Percentiles rank a stretch among this genome's conserved stretches.
phyloP scores from a whole-genome alignment of 1,140 invertebrate genomes.

The Aricia agestis region DNA sequence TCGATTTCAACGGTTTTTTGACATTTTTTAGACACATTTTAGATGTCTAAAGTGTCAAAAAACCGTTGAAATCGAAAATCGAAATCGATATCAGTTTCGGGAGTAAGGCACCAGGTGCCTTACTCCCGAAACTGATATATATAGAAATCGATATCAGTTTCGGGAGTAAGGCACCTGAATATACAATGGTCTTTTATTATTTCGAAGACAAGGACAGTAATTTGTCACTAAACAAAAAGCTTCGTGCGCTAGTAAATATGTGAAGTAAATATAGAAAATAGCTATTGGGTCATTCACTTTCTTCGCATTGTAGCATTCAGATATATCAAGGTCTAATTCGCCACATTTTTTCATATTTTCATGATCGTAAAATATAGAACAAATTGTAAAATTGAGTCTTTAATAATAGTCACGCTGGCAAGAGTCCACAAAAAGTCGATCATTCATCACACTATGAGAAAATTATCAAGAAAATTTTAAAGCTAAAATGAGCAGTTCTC shows the following conservation, averaged over 20 bases:
- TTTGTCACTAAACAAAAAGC: background rate
- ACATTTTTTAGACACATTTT: too few species aligned
- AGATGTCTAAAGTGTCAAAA: too few species aligned
- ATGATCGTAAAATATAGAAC: background rate
- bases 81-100: too few species aligned
- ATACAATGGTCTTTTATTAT: too few species aligned
- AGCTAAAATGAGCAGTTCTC: too few species aligned
- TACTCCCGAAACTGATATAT: too few species aligned
- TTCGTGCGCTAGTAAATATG: background rate
- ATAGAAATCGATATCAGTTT: too few species aligned
- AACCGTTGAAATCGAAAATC: too few species aligned
- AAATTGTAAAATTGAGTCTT: background rate
- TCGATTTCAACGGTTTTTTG: too few species aligned
- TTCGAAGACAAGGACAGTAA: too few species aligned
- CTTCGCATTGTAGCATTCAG: background rate
- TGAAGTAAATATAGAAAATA: background rate
- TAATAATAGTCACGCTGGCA: background rate
- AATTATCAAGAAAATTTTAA: background rate
- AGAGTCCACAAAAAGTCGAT: background rate
- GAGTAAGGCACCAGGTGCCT: too few species aligned
- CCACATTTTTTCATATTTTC: background rate
- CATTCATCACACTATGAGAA: background rate
- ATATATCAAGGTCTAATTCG: background rate
- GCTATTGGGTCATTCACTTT: background rate
- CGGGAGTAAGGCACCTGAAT: too few species aligned